Evolutionary conservation across 2,888 invertebrate genomes (phyloP), one percentile per base, ranked within the genome.

Genomic region (Saturnia pavonia): DNA sequence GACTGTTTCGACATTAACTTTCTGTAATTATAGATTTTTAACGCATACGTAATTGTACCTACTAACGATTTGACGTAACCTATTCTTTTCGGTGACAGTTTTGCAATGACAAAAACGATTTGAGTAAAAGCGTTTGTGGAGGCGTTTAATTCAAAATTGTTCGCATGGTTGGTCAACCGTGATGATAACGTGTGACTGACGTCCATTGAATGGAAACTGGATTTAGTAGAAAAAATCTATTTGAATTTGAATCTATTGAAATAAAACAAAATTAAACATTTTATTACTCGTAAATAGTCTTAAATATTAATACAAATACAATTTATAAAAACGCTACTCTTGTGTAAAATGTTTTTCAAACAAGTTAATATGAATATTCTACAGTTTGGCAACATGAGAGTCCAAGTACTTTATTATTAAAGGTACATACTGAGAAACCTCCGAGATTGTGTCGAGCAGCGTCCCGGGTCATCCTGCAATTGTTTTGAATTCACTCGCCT

Each of bases 401-500:
- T 48, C 6, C 16, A 48, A 48, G 48, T 16, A 48, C 2, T 48
- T 14, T 48, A 16, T 48, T 48, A 16, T 48, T 63, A 40, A 40
- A 19, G 4, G 4, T 63, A 63, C 12, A 7, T 40, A 63, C 19
- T 19, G n/a, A 40, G 16, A 40, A 40, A 40, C 22, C 19, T 65
- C 65, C 1, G n/a, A 65, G 40, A 65, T n/a, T 40, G 34, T 40
- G 11, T 22, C 9, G 34, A 65, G 34, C 65, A 65, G 40, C 65
- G 65, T 22, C 40, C 65, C 19, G 65, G 65, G 65, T 40, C n/a
- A 67, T 70, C 70, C 72, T 74, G 70, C 75, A 72, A 76, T 77
- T 77, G 79, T 78, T 80, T 80, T 74, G 77, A 74, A 69, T 74
- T 73, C 72, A 78, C 81, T 82, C 81, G 78, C 76, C 78, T 71